Evolutionary conservation across 1,140 invertebrate species (phyloP), one percentile per base, ranked within the genome.

Genomic region (Drosophila navojoa): DNA sequence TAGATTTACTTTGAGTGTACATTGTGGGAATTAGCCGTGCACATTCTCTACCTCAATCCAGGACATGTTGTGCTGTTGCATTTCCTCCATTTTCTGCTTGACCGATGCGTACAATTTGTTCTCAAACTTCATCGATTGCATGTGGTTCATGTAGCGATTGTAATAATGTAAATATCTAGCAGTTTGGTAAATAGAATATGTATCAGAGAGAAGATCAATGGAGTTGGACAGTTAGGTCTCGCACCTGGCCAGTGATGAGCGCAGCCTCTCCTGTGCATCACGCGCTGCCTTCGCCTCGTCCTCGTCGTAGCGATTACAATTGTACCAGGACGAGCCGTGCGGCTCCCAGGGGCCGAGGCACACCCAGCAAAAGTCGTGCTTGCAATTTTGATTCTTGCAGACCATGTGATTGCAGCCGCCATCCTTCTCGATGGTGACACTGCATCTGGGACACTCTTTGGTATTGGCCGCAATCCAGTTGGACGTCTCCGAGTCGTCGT

Each of bases 381-480:
- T 98, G 92, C 99, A 99, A 92, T 98, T 98, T 93, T 98, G 97
- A 93, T 99, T 99, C 93, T 99, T 99, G 93, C 99, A 99, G 6
- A 99, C 96, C 98, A 99, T 99, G 92, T 99, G 99, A 93, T 99
- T 99, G 93, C 99, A 99, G 32, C 98, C 98, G 49, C 98, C 98
- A 93, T 99, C 98, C 93, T 98, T 98, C 92, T 98, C 98, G 84
- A 99, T 99, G 0, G 98, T 99, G 3, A 98, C 98, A 92, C 98
- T 98, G 93, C 98, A 99, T 90, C 97, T 98, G 13, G 98, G 98
- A 93, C 99, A 99, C 93, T 99, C 98, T 94, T 99, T 99, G 32
- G 99, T 99, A 93, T 99, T 99, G 5, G 98, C 99, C 55, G 98
- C 98, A 89, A 99, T 99, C 99, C 99, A 99, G 92, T 99, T 99